Conservation (phyloP, 2,797 vertebrate genomes). For the Anabacerthia variegaticeps region DNA sequence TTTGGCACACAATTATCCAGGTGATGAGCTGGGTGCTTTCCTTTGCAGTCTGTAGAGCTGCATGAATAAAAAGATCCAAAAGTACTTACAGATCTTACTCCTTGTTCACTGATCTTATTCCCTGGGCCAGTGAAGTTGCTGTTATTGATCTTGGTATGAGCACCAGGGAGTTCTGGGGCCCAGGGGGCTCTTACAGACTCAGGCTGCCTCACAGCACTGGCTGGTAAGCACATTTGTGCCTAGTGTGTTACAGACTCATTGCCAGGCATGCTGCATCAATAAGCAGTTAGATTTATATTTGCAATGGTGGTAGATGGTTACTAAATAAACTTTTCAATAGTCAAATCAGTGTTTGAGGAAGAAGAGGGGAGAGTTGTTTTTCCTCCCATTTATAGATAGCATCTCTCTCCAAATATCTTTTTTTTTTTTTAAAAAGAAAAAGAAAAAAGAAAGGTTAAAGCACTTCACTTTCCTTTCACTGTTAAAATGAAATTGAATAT, state of each 20-base stretch:
- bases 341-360: not conserved
- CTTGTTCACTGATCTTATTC: not conserved
- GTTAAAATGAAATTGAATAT: slow-evolving; percentile 23
- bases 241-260: not conserved
- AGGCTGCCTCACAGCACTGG: not conserved
- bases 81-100: not conserved
- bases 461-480: not conserved
- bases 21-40: not conserved
- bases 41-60: not conserved
- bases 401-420: not conserved
- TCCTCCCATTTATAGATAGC: not conserved
- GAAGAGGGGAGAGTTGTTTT: not conserved
- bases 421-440: not conserved
- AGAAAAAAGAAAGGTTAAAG: not conserved
- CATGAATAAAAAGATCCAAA: not conserved
- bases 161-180: not conserved
- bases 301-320: not conserved
- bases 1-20: not conserved
- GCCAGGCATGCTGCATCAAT: not conserved
- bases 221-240: not conserved
- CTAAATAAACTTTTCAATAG: not conserved
- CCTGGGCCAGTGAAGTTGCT: not conserved
- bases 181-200: not conserved
- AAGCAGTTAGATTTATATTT: not conserved
- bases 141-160: not conserved